Conservation (phyloP, 2,888 invertebrate genomes). For the Apodemia mormo region DNA sequence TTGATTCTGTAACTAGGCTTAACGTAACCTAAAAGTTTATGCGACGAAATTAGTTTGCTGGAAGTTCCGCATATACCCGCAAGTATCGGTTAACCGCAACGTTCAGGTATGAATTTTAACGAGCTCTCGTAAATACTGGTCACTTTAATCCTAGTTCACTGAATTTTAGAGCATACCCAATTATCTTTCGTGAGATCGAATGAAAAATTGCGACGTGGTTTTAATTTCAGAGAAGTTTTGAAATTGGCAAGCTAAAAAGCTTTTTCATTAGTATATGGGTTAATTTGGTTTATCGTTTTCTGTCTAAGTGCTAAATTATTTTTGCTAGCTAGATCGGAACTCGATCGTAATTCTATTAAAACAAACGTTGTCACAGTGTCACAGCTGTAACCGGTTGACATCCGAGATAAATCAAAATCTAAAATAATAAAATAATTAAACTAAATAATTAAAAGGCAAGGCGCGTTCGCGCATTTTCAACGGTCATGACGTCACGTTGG, state of each 20-base stretch:
- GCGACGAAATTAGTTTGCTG: conserved; percentile 25
- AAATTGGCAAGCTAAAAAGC: neutral
- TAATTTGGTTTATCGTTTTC: too few species aligned
- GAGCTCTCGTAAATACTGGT: conserved; percentile 30
- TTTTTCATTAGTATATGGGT: neutral
- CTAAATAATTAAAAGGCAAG: too few species aligned
- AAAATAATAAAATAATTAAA: too few species aligned
- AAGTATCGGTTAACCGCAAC: conserved; percentile 20
- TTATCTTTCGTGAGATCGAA: conserved; percentile 6
- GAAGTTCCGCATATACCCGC: conserved; percentile 25
- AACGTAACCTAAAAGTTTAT: conserved; percentile 11
- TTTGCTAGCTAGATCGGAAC: too few species aligned
- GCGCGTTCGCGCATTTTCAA: too few species aligned
- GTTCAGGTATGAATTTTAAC: conserved; percentile 32
- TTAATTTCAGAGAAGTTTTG: neutral
- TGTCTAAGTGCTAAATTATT: too few species aligned
- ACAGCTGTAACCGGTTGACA: too few species aligned
- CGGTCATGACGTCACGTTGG: too few species aligned
- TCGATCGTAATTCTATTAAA: too few species aligned
- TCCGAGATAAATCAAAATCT: too few species aligned
- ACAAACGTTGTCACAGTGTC: too few species aligned
- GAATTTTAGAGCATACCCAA: conserved; percentile 12
- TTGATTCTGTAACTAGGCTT: neutral
- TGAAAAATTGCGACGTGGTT: conserved; percentile 4
- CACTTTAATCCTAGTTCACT: conserved; percentile 9